These are phyloP conservation scores for Haplotaxodon microlepis DNA, from an alignment of 2,113 vertebrate genomes.

Conservation along the genomic window DNA sequence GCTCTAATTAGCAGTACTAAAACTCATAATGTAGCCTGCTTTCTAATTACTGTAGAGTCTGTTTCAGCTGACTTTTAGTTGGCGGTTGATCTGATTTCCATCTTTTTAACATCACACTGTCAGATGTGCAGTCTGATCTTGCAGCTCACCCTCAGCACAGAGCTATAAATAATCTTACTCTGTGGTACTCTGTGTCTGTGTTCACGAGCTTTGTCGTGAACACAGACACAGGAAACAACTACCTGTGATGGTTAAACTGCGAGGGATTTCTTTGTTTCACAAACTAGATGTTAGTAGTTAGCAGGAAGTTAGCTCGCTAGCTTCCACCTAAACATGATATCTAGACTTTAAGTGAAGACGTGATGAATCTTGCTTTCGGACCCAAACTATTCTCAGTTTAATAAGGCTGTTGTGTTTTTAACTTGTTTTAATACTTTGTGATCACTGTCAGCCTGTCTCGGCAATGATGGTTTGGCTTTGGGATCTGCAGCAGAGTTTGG, in stretches of 20 bases:
- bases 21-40: background rate
- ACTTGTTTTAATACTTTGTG: too few relatives aligned
- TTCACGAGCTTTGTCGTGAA: background rate
- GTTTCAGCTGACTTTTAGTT: background rate
- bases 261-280: background rate
- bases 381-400: too few relatives aligned
- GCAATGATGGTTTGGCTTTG: too few relatives aligned
- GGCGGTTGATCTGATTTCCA: background rate
- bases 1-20: background rate
- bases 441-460: accelerated
- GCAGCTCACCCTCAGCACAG: background rate
- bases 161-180: background rate
- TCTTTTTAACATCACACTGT: background rate
- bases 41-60: background rate
- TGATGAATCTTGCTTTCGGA: too few relatives aligned
- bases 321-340: background rate
- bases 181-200: background rate
- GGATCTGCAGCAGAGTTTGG: too few relatives aligned
- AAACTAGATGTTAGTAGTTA: background rate
- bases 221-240: background rate
- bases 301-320: background rate
- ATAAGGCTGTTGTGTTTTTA: too few relatives aligned
- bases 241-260: background rate
- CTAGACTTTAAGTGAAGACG: background rate
- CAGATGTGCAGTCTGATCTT: background rate